Base-by-base conservation (phyloP, 2,113 vertebrate genomes). In the Bos javanicus region DNA sequence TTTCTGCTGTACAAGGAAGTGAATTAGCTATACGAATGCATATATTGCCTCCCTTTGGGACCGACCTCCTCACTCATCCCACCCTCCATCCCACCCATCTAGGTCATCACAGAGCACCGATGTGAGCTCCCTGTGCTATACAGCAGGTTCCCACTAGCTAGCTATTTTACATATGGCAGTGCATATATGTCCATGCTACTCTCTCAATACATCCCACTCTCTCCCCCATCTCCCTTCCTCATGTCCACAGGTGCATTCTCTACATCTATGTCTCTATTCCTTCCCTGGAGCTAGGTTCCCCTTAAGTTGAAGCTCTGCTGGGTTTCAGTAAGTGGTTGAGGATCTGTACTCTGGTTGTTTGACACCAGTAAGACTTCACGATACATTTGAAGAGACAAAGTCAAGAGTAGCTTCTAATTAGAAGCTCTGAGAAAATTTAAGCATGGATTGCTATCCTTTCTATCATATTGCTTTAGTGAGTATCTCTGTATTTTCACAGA, bases 401-500 rank as follows among this genome's bases (percentile, higher is more conserved):
- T 43, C 14, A 71, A 86, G 60, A 33, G 46, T 13, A 97, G 23
- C 7, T 84, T 95, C 60, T 83, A 78, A 87, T 59, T 54, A 36
- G 46, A 94, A 96, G 67, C 30, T 33, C 76, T 48, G 56, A 94
- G 74, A 91, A 88, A 54, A 39, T 71, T 83, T 83, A 86, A 50
- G 81, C 91, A 64, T 36, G 48, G 83, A 89, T 96, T 80, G 33
- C 17, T 91, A 85, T 12, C 26, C 86, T 87, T 64, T 59, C 28
- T 60, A 39, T 64, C 26, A 39, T 80, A 91, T 84, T 86, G n/a
- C 19, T 94, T 91, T 93, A 89, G 39, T 71, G 43, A 97, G 13
- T 62, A 83, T 60, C 6, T 28, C 16, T 81, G 30, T 57, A 82
- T 90, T 91, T 95, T 94, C 36, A 87, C 90, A 96, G 97, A 90